Evolutionary conservation across 2,113 vertebrate species (phyloP), one percentile per base, ranked within the genome.

Genomic region (Phalacrocorax pelagicus): DNA sequence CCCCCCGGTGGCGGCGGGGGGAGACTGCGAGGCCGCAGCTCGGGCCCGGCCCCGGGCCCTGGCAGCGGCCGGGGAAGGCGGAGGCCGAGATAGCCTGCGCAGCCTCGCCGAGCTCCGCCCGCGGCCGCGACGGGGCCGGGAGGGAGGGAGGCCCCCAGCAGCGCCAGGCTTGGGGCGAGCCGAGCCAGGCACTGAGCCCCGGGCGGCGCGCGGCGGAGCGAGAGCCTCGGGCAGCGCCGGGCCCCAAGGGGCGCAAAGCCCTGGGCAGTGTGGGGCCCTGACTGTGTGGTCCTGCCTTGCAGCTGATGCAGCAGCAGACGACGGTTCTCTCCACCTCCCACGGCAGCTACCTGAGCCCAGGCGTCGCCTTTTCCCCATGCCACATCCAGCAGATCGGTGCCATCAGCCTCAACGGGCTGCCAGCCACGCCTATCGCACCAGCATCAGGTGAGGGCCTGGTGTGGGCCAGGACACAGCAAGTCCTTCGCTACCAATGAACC

Each of bases 301-400:
- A 99, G 99, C 99, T 99, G 98, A 99, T 99, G 99, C 99, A 99
- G 98, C 99, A 99, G 98, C 99, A 99, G 98, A 99, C 99, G 66
- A 99, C 99, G 34, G 99, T 99, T 32, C 99, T 99, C 97, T 98
- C 99, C 94, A 98, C 99, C 75, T 99, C 99, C 91, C 99, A 99
- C 6, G 99, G 99, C 95, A 99, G 99, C 98, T 99, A 99, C 98
- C 98, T 99, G 98, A 99, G 99, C 72, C 99, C 99, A 0, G 98
- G 99, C 18, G 98, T 99, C 97, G 98, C 99, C 87, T 99, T 99
- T 82, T 99, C 99, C 13, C 98, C 99, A 15, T 99, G 99, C 67
- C 99, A 99, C 97, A 99, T 99, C 97, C 99, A 99, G 97, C 99
- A 99, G 98, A 99, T 99, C 62, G 99, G 99, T 15, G 99, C 99